Percentiles rank a stretch among this genome's conserved stretches.
Conservation (phyloP, 92 coral and sea anemone species). For the Zoanthus gigantus region DNA sequence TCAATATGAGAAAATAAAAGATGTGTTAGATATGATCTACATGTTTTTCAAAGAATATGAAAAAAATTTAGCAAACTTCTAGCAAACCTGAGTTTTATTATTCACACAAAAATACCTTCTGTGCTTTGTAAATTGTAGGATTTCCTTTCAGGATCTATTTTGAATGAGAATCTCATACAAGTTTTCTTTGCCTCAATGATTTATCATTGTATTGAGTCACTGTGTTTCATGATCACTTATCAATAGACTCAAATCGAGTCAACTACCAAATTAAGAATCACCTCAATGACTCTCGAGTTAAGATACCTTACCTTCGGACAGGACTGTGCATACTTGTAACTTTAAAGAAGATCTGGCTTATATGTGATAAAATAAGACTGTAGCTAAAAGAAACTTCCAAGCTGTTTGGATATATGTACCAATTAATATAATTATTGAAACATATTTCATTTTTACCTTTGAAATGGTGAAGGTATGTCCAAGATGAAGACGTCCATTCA, state of each 20-base stretch:
- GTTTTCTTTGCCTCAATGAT: conserved; percentile 9
- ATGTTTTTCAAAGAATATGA: conserved; percentile 12
- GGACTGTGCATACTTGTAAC: no score
- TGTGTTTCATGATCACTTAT: background rate
- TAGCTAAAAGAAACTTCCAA: no score
- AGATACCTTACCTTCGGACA: no score
- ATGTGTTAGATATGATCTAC: conserved; percentile 21
- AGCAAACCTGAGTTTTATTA: background rate
- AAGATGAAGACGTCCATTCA: conserved; percentile 98
- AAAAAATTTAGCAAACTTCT: background rate
- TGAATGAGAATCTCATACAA: conserved; percentile 13
- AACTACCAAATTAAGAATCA: no score
- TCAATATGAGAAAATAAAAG: background rate
- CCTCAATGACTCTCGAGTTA: no score
- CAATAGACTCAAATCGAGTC: no score
- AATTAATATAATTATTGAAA: no score
- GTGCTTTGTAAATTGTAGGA: conserved; percentile 13
- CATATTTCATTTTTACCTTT: conserved; percentile 67
- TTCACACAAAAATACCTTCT: conserved; percentile 29
- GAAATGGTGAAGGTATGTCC: conserved; percentile 97
- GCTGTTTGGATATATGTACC: no score
- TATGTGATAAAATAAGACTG: no score
- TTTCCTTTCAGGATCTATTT: conserved; percentile 11
- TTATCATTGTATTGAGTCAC: conserved; percentile 5
- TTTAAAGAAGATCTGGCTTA: no score